These are phyloP conservation scores for Eremobia ochroleuca DNA, from an alignment of 2,888 invertebrate genomes.

Conservation along the genomic window DNA sequence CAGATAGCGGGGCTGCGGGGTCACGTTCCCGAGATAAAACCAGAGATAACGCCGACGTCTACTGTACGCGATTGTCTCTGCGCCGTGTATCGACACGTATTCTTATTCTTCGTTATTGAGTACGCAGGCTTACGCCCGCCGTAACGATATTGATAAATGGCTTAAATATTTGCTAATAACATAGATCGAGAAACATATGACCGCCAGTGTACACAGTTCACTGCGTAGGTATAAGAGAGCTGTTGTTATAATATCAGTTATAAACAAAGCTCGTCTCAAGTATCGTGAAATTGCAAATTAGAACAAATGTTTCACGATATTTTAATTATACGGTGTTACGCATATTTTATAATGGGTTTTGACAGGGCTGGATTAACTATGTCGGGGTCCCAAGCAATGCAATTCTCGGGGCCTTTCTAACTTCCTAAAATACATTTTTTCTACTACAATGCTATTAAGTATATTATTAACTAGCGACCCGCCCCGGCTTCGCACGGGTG, in stretches of 20 bases:
- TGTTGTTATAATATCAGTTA: slow-evolving; percentile 42
- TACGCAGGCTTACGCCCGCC: slow-evolving; percentile 50
- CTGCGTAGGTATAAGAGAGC: slow-evolving; percentile 50
- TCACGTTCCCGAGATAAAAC: slow-evolving; percentile 89
- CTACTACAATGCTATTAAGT: too few relatives aligned
- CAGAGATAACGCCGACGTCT: slow-evolving; percentile 84
- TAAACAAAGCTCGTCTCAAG: slow-evolving; percentile 39
- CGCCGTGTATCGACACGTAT: slow-evolving; percentile 67
- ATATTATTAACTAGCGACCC: too few relatives aligned
- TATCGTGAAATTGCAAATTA: slow-evolving; percentile 54
- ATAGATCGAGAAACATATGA: slow-evolving; percentile 50
- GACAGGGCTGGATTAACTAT: too few relatives aligned
- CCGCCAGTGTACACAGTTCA: slow-evolving; percentile 46
- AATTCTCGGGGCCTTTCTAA: too few relatives aligned
- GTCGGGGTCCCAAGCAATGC: too few relatives aligned
- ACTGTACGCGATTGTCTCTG: slow-evolving; percentile 86
- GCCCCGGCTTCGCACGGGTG: too few relatives aligned
- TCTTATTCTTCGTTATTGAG: slow-evolving; percentile 59
- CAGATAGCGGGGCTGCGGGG: slow-evolving; percentile 89
- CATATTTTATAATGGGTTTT: slow-evolving; percentile 45
- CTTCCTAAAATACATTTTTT: too few relatives aligned
- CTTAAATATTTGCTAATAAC: slow-evolving; percentile 63
- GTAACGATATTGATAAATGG: slow-evolving; percentile 58
- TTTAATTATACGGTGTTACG: slow-evolving; percentile 57
- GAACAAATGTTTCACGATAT: slow-evolving; percentile 53